Evolutionary conservation across 2,888 invertebrate genomes (phyloP), one percentile per base, ranked within the genome.

Genomic region (Hypomecis atomaria): DNA sequence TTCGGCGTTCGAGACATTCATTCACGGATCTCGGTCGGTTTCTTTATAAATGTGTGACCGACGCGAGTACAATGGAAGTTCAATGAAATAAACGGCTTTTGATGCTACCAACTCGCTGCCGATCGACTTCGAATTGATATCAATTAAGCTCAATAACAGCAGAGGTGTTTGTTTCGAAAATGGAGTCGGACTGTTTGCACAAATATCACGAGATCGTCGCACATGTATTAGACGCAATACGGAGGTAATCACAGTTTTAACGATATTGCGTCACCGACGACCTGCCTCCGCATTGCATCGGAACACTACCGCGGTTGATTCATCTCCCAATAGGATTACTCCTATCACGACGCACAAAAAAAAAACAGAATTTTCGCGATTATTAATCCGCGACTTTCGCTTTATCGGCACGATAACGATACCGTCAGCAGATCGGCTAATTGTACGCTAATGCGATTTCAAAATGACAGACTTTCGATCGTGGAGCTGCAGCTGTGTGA

Each of bases 211-310:
- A 70, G 71, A 76, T 54, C 40, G 40, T 9, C 45, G 58, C 62
- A 69, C 62, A 69, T 67, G 55, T 70, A 47, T 9, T 9, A 55
- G 45, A 47, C 64, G 65, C 56, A 49, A 64, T 62, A 67, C 68
- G 45, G 49, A 72, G 59, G 47, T 64, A 72, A 69, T 73, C 66
- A 71, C 68, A 71, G 50, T 57, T 56, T 59, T 52, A 55, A 76
- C 65, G 70, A 69, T 43, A 60, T 79, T 76, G 73, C 82, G 77
- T 80, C 81, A 78, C 43, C 13, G 40, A 40, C 48, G 8, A 10
- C 54, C 7, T 5, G 34, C 47, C 57, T 62, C 45, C 6, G n/a
- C 6, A 10, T 4, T 40, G 40, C 10, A 50, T 57, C 38, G 54
- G 37, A 50, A 53, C 52, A 44, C 57, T 49, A 61, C 47, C 40